These are phyloP conservation scores for Neodiprion pinetum DNA, from an alignment of 1,140 invertebrate species.

Conservation along the genomic window DNA sequence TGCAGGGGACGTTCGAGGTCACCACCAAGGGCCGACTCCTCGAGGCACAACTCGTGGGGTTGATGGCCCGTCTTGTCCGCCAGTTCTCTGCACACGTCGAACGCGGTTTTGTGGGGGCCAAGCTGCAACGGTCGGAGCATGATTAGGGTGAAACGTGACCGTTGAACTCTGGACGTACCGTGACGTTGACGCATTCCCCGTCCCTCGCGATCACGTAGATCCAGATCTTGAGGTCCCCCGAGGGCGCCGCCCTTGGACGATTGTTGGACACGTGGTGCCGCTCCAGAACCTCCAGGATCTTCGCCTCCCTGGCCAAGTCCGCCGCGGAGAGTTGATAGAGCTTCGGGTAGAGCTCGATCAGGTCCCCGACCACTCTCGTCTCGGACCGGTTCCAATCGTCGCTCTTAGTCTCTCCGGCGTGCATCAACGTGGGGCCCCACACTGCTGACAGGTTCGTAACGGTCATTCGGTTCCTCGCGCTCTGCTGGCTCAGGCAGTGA, in stretches of 20 bases:
- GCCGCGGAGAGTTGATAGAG: constrained; percentile 68
- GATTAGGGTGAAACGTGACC: background rate
- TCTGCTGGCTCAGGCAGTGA: constrained; percentile 77
- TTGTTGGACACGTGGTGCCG: constrained; percentile 68
- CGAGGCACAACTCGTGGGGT: constrained; percentile 72
- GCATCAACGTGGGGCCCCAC: constrained; percentile 85
- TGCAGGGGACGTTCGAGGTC: constrained; percentile 78
- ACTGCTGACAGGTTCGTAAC: constrained; percentile 82
- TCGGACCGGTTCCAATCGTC: constrained; percentile 70
- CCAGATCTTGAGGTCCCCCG: constrained; percentile 84
- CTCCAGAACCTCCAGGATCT: constrained; percentile 74
- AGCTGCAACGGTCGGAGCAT: constrained; percentile 62
- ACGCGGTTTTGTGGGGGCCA: constrained; percentile 77
- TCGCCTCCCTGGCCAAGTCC: constrained; percentile 71
- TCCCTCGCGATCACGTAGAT: constrained; percentile 69
- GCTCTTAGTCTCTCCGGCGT: constrained; percentile 65
- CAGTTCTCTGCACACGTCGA: constrained; percentile 75
- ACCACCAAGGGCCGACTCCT: constrained; percentile 78
- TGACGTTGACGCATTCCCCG: constrained; percentile 68
- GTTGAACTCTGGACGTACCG: constrained; percentile 61
- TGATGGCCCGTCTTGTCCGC: constrained; percentile 68
- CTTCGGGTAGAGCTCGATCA: constrained; percentile 68
- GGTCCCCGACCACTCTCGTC: constrained; percentile 72
- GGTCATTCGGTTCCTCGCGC: constrained; percentile 79
- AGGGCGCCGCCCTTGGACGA: constrained; percentile 67